phyloP scores from a whole-genome alignment of 2,888 invertebrate genomes.

The Didymodactylos carnosus region DNA sequence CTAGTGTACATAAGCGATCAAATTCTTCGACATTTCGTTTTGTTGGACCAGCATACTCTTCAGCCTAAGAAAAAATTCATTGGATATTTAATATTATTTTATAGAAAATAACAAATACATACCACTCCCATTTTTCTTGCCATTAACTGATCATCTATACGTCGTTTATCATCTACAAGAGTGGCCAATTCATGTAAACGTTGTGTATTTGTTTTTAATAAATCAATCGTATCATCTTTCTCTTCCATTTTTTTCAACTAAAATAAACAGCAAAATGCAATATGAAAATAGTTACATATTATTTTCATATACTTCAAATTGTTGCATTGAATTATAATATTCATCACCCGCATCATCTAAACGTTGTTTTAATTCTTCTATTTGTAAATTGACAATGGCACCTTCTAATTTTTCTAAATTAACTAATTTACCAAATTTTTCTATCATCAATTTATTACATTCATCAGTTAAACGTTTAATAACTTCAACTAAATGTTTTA shows the following conservation, averaged over 20 bases:
- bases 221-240: slow-evolving; percentile 10
- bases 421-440: slow-evolving; percentile 31
- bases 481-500: slow-evolving; percentile 2
- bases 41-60: slow-evolving; percentile 11
- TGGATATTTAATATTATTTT: background rate
- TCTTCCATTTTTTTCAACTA: slow-evolving; percentile 1
- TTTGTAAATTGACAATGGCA: slow-evolving; percentile 30
- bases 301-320: slow-evolving; percentile 24
- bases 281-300: too few relatives aligned
- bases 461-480: slow-evolving; percentile 17
- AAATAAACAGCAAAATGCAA: background rate
- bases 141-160: background rate
- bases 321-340: slow-evolving; percentile 23
- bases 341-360: slow-evolving; percentile 28
- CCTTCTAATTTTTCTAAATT: slow-evolving; percentile 33
- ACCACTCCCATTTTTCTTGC: background rate
- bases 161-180: background rate
- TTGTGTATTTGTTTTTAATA: slow-evolving; percentile 11
- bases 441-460: slow-evolving; percentile 31
- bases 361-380: slow-evolving; percentile 23
- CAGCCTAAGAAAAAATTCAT: slow-evolving; percentile 10
- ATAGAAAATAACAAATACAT: background rate
- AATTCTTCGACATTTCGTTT: slow-evolving; percentile 15
- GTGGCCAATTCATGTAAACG: slow-evolving; percentile 9
- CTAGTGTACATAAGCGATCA: slow-evolving; percentile 28